Conservation (phyloP, 2,888 invertebrate genomes). For the Micropterix aruncella region DNA sequence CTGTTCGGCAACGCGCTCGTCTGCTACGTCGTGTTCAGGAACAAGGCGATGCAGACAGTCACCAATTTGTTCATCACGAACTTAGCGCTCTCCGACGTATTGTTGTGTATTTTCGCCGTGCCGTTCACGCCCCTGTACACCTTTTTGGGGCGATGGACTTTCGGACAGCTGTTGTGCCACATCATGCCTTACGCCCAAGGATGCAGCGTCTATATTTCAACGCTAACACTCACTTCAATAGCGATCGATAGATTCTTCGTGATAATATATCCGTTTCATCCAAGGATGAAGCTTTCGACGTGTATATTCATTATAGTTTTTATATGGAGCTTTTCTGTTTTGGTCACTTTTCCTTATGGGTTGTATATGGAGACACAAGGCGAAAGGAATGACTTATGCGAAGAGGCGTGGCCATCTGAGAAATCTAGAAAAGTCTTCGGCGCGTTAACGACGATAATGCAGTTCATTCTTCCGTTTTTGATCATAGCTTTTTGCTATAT, state of each 20-base stretch:
- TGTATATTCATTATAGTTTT: constrained; percentile 63
- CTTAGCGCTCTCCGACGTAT: constrained; percentile 73
- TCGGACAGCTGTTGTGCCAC: constrained; percentile 71
- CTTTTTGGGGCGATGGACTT: constrained; percentile 72
- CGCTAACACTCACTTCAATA: constrained; percentile 81
- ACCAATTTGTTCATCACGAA: constrained; percentile 88
- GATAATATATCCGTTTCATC: constrained; percentile 76
- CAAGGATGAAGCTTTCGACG: constrained; percentile 63
- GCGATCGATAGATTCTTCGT: constrained; percentile 86
- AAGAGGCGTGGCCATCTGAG: constrained; percentile 71
- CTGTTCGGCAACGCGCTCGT: constrained; percentile 72
- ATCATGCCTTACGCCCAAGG: constrained; percentile 78
- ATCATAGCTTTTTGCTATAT: constrained; percentile 80
- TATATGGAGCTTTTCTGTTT: constrained; percentile 71
- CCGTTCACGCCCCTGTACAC: constrained; percentile 84
- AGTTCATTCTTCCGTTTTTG: constrained; percentile 76
- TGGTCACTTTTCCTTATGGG: constrained; percentile 74
- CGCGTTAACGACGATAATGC: constrained; percentile 62
- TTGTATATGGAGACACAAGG: constrained; percentile 57
- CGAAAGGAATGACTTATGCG: constrained; percentile 40
- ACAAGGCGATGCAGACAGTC: constrained; percentile 81
- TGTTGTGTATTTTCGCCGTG: constrained; percentile 72
- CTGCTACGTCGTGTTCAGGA: constrained; percentile 72
- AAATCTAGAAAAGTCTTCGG: constrained; percentile 59
- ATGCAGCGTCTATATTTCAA: constrained; percentile 80